phyloP scores from a whole-genome alignment of 2,797 vertebrate genomes.

The Furcifer pardalis region DNA sequence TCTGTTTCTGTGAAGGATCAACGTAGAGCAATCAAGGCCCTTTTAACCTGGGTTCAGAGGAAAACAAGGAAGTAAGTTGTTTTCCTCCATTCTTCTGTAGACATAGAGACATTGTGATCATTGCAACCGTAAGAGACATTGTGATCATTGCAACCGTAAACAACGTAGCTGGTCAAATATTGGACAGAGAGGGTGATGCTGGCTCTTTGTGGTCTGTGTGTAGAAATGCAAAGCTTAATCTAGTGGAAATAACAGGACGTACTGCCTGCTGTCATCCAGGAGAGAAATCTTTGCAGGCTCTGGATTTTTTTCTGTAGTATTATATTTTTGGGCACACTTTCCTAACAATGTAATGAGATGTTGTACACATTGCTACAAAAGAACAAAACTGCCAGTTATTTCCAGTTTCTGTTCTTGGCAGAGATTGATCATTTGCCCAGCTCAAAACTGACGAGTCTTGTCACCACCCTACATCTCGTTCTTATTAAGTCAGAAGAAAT shows the following conservation, averaged over 20 bases:
- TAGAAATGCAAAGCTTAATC: not conserved
- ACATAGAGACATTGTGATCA: not conserved
- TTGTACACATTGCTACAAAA: too few species aligned
- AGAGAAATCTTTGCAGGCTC: not conserved
- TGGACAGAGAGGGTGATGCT: not conserved
- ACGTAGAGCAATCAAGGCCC: constrained; percentile 89
- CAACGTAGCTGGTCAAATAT: not conserved
- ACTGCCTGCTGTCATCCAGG: too few species aligned
- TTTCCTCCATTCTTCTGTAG: not conserved
- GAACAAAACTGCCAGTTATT: too few species aligned
- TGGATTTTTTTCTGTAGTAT: not conserved
- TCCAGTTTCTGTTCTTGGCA: not conserved
- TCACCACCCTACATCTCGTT: too few species aligned
- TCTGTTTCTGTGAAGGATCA: constrained; percentile 84
- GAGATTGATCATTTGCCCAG: not conserved
- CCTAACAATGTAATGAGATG: too few species aligned
- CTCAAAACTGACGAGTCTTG: not conserved
- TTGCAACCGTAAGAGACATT: constrained; percentile 4
- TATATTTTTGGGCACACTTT: not conserved
- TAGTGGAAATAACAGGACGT: too few species aligned
- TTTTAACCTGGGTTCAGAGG: constrained; percentile 94
- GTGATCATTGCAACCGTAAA: not conserved
- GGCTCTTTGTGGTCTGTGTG: not conserved
- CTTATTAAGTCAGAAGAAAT: too few species aligned
- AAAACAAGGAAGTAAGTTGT: constrained; percentile 91